Conservation (phyloP, 2,888 invertebrate species). For the Andrena praecox region DNA sequence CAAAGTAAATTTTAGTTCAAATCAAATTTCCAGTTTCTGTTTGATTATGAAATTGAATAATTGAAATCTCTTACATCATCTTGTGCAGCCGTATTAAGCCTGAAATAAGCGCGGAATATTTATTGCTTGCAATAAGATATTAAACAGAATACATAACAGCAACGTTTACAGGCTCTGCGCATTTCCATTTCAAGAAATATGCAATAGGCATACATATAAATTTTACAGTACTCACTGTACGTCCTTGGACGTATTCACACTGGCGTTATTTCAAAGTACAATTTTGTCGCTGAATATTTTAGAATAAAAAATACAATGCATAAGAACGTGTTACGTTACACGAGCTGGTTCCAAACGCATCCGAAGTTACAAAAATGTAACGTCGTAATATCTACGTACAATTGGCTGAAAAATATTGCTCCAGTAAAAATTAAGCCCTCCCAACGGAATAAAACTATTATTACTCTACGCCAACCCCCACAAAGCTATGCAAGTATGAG, state of each 20-base stretch:
- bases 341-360: neutral
- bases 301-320: neutral
- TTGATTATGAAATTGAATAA: no score
- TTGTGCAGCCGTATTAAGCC: no score
- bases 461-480: neutral
- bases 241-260: neutral
- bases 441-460: neutral
- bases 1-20: no score
- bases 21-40: no score
- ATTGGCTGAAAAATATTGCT: no score
- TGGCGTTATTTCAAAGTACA: neutral
- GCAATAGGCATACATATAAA: neutral
- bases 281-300: conserved; percentile 6
- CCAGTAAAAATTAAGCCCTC: no score
- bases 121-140: neutral
- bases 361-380: neutral
- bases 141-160: neutral
- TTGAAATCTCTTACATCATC: no score
- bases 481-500: no score
- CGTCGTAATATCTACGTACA: neutral
- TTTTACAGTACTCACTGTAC: neutral
- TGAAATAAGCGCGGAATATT: no score
- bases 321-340: neutral
- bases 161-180: neutral
- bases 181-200: neutral